Base-by-base conservation (phyloP, 1,140 invertebrate genomes). In the Tetramorium simillimum region DNA sequence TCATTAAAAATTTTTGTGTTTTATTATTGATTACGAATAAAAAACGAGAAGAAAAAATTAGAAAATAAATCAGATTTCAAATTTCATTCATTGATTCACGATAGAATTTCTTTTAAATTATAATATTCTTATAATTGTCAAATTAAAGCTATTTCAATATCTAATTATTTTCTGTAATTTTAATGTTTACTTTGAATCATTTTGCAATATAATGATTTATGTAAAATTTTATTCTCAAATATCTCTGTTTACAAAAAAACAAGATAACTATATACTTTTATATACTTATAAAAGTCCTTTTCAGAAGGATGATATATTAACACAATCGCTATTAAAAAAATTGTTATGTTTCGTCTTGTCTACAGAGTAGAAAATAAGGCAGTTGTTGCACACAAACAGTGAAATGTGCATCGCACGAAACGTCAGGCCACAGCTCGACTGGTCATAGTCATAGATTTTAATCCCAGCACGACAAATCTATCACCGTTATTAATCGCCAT, bases 401-500 rank as follows among this genome's bases (percentile, higher is more conserved):
- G 49, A 16, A 82, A 58, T 33, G 21, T 58, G 12, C 51, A 51
- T 67, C 33, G 46, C 46, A 43, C 16, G 69, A 3, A 14, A 70
- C 16, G 24, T 58, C 53, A 33, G 18, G 9, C 21, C 49, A 24
- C 21, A 60, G 4, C 9, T 60, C 21, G 78, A 10, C 7, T 40
- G 24, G 33, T 40, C 46, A 6, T 21, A 33, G n/a, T 72, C 67
- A 43, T 58, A 75, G 80, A 84, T 75, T 75, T 28, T 46, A 82
- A 82, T 60, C 51, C 18, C 37, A 53, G 46, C 46, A 37, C 18
- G 53, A 40, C 80, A 73, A 84, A 84, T 84, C 53, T 73, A 84
- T 84, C 80, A 84, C 9, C 24, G 37, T 73, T 75, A 84, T 62
- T 84, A 84, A 84, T 58, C 80, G 28, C 49, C 69, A 33, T 62